Evolutionary conservation across 2,888 invertebrate genomes (phyloP), one percentile per base, ranked within the genome.

Genomic region (Cylindroiulus punctatus): DNA sequence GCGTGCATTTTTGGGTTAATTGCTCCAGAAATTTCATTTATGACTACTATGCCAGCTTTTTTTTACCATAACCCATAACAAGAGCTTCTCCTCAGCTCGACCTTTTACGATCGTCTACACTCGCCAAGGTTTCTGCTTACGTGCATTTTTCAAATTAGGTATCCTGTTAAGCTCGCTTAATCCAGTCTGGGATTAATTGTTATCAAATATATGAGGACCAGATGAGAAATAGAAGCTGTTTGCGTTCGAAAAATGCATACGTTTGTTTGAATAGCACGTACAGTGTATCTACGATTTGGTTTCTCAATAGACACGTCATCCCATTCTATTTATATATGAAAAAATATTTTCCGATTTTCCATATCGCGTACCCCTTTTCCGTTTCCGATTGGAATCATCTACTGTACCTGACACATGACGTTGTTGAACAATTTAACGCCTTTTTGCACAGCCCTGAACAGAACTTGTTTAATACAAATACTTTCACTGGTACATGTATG

Each of bases 181-280:
- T 76, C 30, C 76, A 30, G 76, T 30, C 30, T 76, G 76, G 76
- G 76, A 76, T 76, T 65, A 65, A 65, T 65, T 76, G 76, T 76
- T 76, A 30, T 76, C 30, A 76, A 76, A 30, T 30, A 30, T 76
- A 22, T 30, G 30, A 76, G 76, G 76, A 30, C 30, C 14, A 17
- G 26, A 76, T 76, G 10, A 76, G 76, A 65, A 65, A 26, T 65
- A 12, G 76, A 76, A 30, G 76, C 10, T 76, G 30, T 76, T 65
- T 65, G 57, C 57, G 19, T 65, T 8, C 22, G 36, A 52, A 65
- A 65, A 22, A 65, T 65, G 22, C 22, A 65, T 26, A 14, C 76
- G 14, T 22, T 76, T 30, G 76, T 76, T 76, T 76, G 76, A 22
- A 30, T 76, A 76, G 26, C 76, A 30, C 26, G 76, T 76, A n/a